Percentiles rank a stretch among this genome's conserved stretches.
Conservation (phyloP, 2,797 vertebrate genomes). For the Cossypha heuglini region DNA sequence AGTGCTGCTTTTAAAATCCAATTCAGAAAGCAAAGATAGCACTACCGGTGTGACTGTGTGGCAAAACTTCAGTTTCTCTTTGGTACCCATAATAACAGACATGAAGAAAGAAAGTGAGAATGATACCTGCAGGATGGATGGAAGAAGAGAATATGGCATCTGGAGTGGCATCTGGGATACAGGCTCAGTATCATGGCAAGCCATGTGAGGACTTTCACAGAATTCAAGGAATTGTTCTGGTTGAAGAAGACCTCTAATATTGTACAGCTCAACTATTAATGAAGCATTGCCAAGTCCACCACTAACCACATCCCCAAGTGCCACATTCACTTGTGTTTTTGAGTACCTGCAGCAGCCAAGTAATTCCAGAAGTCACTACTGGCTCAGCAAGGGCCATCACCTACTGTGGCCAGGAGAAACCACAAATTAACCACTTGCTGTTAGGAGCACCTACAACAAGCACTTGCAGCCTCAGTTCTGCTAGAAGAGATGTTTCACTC, state of each 20-base stretch:
- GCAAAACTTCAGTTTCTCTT: neutral
- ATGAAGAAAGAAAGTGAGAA: neutral
- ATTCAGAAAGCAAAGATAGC: neutral
- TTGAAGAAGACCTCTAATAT: neutral
- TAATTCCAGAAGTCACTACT: neutral
- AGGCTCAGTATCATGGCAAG: neutral
- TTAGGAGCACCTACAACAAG: neutral
- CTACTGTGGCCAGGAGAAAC: neutral
- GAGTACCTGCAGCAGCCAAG: neutral
- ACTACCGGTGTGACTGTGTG: neutral
- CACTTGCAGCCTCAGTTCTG: neutral
- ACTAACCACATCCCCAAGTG: neutral
- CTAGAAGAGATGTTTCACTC: neutral
- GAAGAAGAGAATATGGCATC: neutral
- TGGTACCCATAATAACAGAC: neutral
- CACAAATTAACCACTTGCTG: neutral
- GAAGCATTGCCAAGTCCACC: neutral
- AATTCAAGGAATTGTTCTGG: neutral
- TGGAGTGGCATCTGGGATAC: neutral
- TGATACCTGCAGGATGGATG: neutral
- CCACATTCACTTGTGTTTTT: neutral
- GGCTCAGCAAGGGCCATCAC: neutral
- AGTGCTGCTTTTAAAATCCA: neutral
- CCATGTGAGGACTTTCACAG: neutral
- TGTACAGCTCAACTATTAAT: neutral